Evolutionary conservation across 2,113 vertebrate genomes (phyloP), one percentile per base, ranked within the genome.

Genomic region (Carlito syrichta): DNA sequence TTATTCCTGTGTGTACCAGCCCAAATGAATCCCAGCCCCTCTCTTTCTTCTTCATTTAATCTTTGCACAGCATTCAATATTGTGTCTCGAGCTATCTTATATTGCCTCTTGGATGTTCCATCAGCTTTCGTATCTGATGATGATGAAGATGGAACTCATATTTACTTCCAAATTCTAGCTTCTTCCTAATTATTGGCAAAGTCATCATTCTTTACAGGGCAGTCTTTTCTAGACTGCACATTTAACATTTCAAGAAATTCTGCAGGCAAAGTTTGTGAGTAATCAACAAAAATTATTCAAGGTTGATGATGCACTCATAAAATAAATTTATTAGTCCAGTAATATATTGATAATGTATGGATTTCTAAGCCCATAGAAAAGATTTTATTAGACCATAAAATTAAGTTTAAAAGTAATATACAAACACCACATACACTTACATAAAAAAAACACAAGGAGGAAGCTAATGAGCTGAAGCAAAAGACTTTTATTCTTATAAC

Each of bases 121-220:
- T 93, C 54, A 69, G 19, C 43, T 92, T 91, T 71, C 60, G 74
- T 45, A 89, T 94, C 62, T 83, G 73, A 96, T 62, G 38, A 58
- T 8, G 40, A 83, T 83, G 50, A 89, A 97, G 63, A 92, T 43
- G 38, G 40, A 96, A 45, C 25, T 81, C 8, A 32, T 76, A 68
- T 87, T 90, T 88, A 16, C 25, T 56, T 73, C 56, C 54, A 85
- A 91, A 83, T 91, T 68, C 40, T 86, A 77, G 11, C 43, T 92
- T 89, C n/a, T 92, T 71, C 45, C 63, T 73, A 83, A 62, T 87
- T 95, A 87, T 45, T 25, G 30, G 48, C 63, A 87, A 82, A 93
- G 38, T 35, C 86, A 86, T 86, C 58, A 60, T 89, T 96, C 82
- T 97, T 89, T 97, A 43, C 35, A 17, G 45, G 4, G 8, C 43